These are phyloP conservation scores for Sialia sialis DNA, from an alignment of 2,113 vertebrate species.

Conservation along the genomic window DNA sequence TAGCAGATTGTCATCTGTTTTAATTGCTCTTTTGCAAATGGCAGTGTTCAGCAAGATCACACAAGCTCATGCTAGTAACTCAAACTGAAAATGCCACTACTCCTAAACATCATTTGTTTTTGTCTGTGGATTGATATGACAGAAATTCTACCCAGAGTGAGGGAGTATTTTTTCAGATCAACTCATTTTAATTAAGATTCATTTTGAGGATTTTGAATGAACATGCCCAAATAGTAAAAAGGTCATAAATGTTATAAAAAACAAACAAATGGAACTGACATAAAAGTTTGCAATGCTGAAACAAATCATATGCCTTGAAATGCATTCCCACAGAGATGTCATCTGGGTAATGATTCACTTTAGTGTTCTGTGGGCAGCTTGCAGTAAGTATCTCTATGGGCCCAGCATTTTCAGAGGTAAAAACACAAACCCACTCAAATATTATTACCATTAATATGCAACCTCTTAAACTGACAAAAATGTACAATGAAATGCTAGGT, in stretches of 20 bases:
- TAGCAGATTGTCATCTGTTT: slow-evolving; percentile 50
- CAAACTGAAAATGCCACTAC: slow-evolving; percentile 27
- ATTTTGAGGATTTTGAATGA: slow-evolving; percentile 55
- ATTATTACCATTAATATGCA: neutral
- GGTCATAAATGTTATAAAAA: slow-evolving; percentile 64
- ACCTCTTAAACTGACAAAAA: neutral
- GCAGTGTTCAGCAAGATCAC: slow-evolving; percentile 52
- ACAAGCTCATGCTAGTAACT: slow-evolving; percentile 4
- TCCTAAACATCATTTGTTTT: slow-evolving; percentile 58
- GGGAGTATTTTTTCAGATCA: slow-evolving; percentile 64
- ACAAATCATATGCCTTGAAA: slow-evolving; percentile 13
- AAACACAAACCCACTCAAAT: neutral
- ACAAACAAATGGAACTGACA: slow-evolving; percentile 57
- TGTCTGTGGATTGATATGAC: slow-evolving; percentile 47
- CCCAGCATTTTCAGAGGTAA: neutral
- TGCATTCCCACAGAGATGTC: slow-evolving; percentile 15
- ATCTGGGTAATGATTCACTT: slow-evolving; percentile 9
- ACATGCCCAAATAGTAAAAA: slow-evolving; percentile 66
- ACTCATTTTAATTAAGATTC: slow-evolving; percentile 66
- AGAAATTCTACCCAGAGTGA: slow-evolving; percentile 50
- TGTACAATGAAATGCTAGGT: neutral
- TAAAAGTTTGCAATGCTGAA: slow-evolving; percentile 48
- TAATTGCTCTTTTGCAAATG: slow-evolving; percentile 55
- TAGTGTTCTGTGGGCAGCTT: neutral
- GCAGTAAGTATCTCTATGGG: neutral